Evolutionary conservation across 2,797 vertebrate species (phyloP), one percentile per base, ranked within the genome.

Genomic region (Acestrorhynchus altus): DNA sequence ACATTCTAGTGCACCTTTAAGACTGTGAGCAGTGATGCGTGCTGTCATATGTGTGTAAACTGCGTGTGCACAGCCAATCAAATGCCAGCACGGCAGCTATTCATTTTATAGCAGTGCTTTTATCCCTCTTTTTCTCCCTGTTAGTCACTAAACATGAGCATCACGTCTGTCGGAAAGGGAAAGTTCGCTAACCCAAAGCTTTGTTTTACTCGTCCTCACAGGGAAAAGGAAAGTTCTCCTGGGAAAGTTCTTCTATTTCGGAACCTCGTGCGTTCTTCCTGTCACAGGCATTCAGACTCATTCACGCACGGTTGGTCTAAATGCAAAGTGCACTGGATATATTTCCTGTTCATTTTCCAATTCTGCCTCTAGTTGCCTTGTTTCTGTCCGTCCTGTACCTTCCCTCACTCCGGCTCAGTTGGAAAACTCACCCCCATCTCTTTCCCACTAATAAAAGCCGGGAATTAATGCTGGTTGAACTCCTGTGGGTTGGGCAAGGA

Each of bases 391-490:
- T 46, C 67, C 13, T 28, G 40, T 66, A 40, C 63, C 59, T 42
- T 59, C 24, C 56, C 35, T 56, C 26, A 11, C n/a, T 52, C n/a
- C 39, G 7, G 46, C 54, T 11, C 44, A 18, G 15, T 24, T 26
- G 49, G 46, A 4, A 16, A 49, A 7, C 24, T 47, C 22, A 10
- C 3, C 15, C 44, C 31, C 7, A 16, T 7, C 16, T 56, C 65
- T 20, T 8, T 20, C 49, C 1, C 39, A 0, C 71, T 68, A 66
- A 68, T 72, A 67, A 65, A 72, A 69, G 64, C 60, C 63, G 12
- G 61, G 20, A 39, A 31, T 16, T 73, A 63, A 35, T 7, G 4
- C 49, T 39, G 56, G 52, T 73, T 81, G 59, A 72, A 76, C 51
- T 64, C 40, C 59, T 64, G n/a, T 49, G 78, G 72, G 66, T 51